phyloP scores from a whole-genome alignment of 2,888 invertebrate genomes.

The Mechanitis mazaeus region DNA sequence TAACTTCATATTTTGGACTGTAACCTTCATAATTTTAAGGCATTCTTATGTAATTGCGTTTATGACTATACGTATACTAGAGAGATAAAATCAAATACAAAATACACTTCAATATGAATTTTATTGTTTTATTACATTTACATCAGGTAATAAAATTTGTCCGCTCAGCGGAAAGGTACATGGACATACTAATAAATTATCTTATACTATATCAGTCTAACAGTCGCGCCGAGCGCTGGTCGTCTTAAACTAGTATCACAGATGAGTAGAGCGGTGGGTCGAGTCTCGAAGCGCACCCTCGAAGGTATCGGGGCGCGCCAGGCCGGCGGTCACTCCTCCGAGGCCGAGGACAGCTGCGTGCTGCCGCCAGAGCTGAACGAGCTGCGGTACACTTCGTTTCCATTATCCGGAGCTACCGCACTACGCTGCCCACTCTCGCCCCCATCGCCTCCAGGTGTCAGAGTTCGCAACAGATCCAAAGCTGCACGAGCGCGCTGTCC shows the following conservation, averaged over 20 bases:
- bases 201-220: conserved; percentile 75
- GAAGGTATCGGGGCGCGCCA: conserved; percentile 34
- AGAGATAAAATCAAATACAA: conserved; percentile 46
- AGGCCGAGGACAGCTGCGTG: conserved; percentile 78
- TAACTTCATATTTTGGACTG: background rate
- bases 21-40: background rate
- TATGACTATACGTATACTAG: background rate
- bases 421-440: conserved; percentile 38
- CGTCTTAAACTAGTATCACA: conserved; percentile 75
- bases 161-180: conserved; percentile 76
- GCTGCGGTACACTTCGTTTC: conserved; percentile 73
- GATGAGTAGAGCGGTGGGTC: conserved; percentile 75
- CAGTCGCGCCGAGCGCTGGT: conserved; percentile 70
- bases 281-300: conserved; percentile 63
- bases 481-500: conserved; percentile 69
- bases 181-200: conserved; percentile 72
- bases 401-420: conserved; percentile 52
- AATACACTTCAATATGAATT: conserved; percentile 58
- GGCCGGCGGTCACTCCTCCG: conserved; percentile 71
- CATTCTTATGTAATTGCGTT: background rate
- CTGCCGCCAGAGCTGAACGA: conserved; percentile 81
- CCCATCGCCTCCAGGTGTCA: conserved; percentile 64
- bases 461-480: conserved; percentile 59
- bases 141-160: conserved; percentile 68
- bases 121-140: conserved; percentile 52